phyloP scores from a whole-genome alignment of 2,113 vertebrate genomes.

The Heliornis fulica region DNA sequence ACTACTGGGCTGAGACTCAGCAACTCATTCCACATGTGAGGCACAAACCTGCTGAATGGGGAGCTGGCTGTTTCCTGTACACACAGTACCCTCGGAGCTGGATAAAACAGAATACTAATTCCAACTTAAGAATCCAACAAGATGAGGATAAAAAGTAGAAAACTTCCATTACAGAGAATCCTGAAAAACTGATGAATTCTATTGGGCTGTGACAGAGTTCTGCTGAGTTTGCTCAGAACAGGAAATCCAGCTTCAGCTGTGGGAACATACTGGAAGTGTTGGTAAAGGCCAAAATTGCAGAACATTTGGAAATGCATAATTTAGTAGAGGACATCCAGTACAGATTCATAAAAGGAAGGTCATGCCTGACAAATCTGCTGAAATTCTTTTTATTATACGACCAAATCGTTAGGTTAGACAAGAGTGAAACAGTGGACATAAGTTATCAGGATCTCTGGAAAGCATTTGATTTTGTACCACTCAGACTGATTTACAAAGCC shows the following conservation, averaged over 20 bases:
- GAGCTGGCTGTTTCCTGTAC: neutral
- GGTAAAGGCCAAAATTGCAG: slow-evolving; percentile 67
- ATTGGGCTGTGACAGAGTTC: neutral
- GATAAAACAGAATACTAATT: neutral
- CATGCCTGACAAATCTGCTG: slow-evolving; percentile 71
- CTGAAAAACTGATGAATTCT: neutral
- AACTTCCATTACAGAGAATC: neutral
- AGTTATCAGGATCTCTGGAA: slow-evolving; percentile 64
- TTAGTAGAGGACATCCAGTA: slow-evolving; percentile 68
- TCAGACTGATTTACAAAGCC: slow-evolving; percentile 66
- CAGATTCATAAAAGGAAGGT: slow-evolving; percentile 72
- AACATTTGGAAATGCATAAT: slow-evolving; percentile 71
- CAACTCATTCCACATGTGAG: neutral
- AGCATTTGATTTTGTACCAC: slow-evolving; percentile 65
- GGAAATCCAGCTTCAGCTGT: slow-evolving; percentile 41
- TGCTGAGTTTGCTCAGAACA: slow-evolving; percentile 9
- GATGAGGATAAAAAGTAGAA: neutral
- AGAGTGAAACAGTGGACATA: slow-evolving; percentile 59
- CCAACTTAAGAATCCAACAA: neutral
- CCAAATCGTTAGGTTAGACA: slow-evolving; percentile 67
- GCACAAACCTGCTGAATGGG: neutral
- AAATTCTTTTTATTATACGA: slow-evolving; percentile 72
- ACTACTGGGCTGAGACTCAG: neutral
- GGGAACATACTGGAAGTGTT: slow-evolving; percentile 35
- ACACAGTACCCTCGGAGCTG: neutral